These are phyloP conservation scores for Cryptus viduatorius DNA, from an alignment of 2,888 invertebrate genomes.

Conservation along the genomic window DNA sequence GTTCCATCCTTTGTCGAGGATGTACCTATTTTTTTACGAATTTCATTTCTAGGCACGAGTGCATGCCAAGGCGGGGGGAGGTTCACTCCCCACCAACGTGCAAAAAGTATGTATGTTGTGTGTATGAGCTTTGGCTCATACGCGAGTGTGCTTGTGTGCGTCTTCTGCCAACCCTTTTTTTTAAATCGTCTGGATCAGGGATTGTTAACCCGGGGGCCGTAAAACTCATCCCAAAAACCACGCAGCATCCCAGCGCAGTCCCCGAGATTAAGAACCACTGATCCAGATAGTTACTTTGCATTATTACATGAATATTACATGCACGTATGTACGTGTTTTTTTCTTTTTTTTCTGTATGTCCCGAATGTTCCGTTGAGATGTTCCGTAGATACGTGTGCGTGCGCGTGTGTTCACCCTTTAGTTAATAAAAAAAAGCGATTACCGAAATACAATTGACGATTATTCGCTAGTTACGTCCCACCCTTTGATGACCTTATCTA, in stretches of 20 bases:
- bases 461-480: slow-evolving; percentile 12
- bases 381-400: slow-evolving; percentile 47
- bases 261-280: neutral
- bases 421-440: slow-evolving; percentile 15
- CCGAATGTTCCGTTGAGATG: slow-evolving; percentile 45
- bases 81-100: slow-evolving; percentile 66
- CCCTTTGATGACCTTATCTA: neutral
- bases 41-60: slow-evolving; percentile 73
- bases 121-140: slow-evolving; percentile 64
- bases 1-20: slow-evolving; percentile 40
- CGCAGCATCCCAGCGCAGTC: neutral
- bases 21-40: slow-evolving; percentile 53
- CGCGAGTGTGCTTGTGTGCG: slow-evolving; percentile 64
- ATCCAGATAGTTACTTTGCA: neutral
- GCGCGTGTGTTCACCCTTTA: slow-evolving; percentile 39
- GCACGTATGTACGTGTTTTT: slow-evolving; percentile 33
- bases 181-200: neutral
- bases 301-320: slow-evolving; percentile 2
- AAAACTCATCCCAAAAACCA: neutral
- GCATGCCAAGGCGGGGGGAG: slow-evolving; percentile 71
- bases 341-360: slow-evolving; percentile 10
- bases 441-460: slow-evolving; percentile 25
- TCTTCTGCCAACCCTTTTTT: slow-evolving; percentile 31
- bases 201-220: neutral
- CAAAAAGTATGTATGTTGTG: slow-evolving; percentile 72